Conservation (phyloP, 2,888 invertebrate species). For the Teleiodes luculella region DNA sequence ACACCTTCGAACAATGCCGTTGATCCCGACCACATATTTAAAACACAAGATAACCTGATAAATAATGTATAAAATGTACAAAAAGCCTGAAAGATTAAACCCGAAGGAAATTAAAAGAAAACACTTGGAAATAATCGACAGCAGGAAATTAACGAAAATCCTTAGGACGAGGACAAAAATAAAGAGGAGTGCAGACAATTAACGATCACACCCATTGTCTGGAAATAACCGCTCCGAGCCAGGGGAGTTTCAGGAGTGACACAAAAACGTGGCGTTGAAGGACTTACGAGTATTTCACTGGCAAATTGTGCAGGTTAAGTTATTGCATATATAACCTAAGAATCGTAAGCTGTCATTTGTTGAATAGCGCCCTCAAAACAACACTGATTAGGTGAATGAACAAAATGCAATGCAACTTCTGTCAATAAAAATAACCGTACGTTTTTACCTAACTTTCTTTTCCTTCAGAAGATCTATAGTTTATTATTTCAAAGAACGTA, state of each 20-base stretch:
- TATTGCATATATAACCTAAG: too few relatives aligned
- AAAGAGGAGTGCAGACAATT: constrained; percentile 44
- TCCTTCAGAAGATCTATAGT: too few relatives aligned
- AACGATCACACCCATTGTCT: constrained; percentile 42
- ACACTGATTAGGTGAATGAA: too few relatives aligned
- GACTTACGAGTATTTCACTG: not conserved
- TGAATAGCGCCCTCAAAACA: too few relatives aligned
- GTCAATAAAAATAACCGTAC: too few relatives aligned
- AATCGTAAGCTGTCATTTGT: too few relatives aligned
- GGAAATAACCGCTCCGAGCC: constrained; percentile 19
- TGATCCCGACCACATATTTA: not conserved
- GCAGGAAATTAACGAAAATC: constrained; percentile 35
- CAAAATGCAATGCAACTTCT: too few relatives aligned
- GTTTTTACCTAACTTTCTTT: too few relatives aligned
- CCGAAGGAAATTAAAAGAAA: constrained; percentile 2
- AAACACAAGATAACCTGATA: not conserved
- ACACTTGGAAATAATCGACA: constrained; percentile 23
- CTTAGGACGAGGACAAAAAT: constrained; percentile 30
- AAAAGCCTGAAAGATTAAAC: not conserved
- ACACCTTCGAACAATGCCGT: too few relatives aligned
- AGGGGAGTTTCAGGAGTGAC: constrained; percentile 1
- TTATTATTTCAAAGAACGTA: too few relatives aligned
- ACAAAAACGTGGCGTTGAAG: not conserved
- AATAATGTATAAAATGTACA: not conserved
- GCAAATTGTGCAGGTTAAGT: too few relatives aligned